Evolutionary conservation across 2,888 invertebrate genomes (phyloP), one percentile per base, ranked within the genome.

Genomic region (Agrotis segetum): DNA sequence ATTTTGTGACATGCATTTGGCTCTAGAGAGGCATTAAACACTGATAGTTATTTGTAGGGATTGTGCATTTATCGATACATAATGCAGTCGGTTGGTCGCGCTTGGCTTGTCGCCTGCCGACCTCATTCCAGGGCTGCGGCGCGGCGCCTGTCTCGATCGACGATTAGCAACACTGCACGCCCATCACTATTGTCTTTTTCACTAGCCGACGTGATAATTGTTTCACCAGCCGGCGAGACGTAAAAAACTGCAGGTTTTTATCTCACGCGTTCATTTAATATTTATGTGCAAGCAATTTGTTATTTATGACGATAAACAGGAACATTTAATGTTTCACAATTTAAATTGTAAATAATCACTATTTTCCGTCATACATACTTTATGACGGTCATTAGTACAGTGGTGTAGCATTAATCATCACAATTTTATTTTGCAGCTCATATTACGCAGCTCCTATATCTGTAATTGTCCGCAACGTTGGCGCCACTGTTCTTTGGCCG

Each of bases 401-500:
- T 83, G 85, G 90, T 89, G 89, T 86, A 86, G 88, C 82, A 90
- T 92, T 92, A 91, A 93, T 93, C 89, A 92, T 92, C 87, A 88
- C 85, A 90, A 88, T 93, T 93, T 92, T 92, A 93, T 93, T 92
- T 91, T 84, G 82, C 91, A 87, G 90, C 90, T 93, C 92, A 85
- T 84, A 87, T 94, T 94, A 91, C 94, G 87, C 85, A 88, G 89
- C 87, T 89, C 88, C 88, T 91, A 87, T 91, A 89, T 91, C 89
- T 91, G 92, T 92, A 94, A 93, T 93, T 92, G 92, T 91, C 89
- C 89, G 91, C 88, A 87, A 86, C 90, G 86, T 78, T 85, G 94
- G 94, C 95, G 95, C 95, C 95, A 92, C 90, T 76, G 85, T 85
- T 88, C 92, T 88, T 94, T 95, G 95, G 95, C 94, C 77, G 91